These are phyloP conservation scores for Catharus bicknelli DNA, from an alignment of 2,113 vertebrate genomes.

Conservation along the genomic window DNA sequence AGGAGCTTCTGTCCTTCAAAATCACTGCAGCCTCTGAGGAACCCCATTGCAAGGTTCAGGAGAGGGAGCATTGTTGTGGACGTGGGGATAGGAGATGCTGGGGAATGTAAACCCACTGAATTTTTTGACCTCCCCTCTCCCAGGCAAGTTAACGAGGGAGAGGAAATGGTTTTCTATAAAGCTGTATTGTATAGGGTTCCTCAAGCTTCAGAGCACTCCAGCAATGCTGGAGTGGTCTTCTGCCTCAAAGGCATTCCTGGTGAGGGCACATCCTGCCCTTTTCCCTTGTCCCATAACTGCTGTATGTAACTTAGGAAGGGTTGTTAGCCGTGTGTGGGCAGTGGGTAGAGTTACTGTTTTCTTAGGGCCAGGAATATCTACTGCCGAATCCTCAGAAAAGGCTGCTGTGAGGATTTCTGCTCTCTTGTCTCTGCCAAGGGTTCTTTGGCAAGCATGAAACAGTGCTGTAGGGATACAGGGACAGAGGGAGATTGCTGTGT, in stretches of 20 bases:
- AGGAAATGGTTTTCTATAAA: not conserved
- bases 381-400: not conserved
- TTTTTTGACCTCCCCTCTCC: not conserved
- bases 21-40: not conserved
- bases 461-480: fast-evolving
- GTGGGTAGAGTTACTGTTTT: not conserved
- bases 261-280: not conserved
- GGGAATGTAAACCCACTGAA: not conserved
- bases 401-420: not conserved
- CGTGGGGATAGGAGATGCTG: not conserved
- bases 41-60: not conserved
- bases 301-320: fast-evolving
- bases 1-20: not conserved
- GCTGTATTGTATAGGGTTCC: not conserved
- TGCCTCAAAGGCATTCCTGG: not conserved
- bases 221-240: fast-evolving
- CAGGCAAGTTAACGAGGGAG: not conserved
- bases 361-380: fast-evolving
- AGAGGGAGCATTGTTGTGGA: not conserved
- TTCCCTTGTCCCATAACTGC: not conserved
- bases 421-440: not conserved
- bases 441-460: not conserved
- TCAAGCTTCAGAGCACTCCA: not conserved
- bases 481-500: not conserved
- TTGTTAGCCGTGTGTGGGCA: fast-evolving